Evolutionary conservation across 1,140 invertebrate species (phyloP), one percentile per base, ranked within the genome.

Genomic region (Ctenoplectra terminalis): DNA sequence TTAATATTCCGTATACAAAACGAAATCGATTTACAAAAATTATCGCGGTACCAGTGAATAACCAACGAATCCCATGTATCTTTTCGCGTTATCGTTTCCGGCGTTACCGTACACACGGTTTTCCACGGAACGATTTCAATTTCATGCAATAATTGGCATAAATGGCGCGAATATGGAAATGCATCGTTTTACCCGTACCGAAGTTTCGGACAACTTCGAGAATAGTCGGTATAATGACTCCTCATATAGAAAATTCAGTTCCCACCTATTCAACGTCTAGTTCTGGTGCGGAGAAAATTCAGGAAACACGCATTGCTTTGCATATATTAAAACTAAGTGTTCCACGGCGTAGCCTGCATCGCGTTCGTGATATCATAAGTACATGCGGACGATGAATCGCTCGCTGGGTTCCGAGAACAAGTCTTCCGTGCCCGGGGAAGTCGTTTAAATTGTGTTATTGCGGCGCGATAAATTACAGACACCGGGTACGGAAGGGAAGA

Each of bases 391-490:
- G 79, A 74, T 74, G 79, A 75, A 81, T 81, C 78, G 78, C 60
- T 64, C 61, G 78, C 40, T 56, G 43, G 37, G 71, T 50, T 81
- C 77, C 70, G 58, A 43, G 77, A 73, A 73, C 71, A 67, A 81
- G 79, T 66, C 71, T 75, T 81, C 58, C 78, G 78, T 72, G 71
- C 50, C 48, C 48, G 71, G 11, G 48, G 40, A 46, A 66, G 79
- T 75, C 72, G 72, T 81, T 74, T 75, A 75, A 81, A 74, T 81
- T 75, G 72, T 75, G 72, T 81, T 81, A 75, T 81, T 81, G 79
- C 72, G 61, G 37, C 70, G 31, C 70, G 71, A 81, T 82, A 77
- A 77, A 82, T 82, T 77, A 63, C 64, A 26, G 48, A 37, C 26
- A 29, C 2, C 1, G 37, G 1, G 34, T 6, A 20, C 5, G n/a